A percentile compares a stretch with the other conserved stretches of the same genome.
These are phyloP conservation scores for Dicyrtoma fusca DNA, from an alignment of 2,888 invertebrate species.

Conservation along the genomic window DNA sequence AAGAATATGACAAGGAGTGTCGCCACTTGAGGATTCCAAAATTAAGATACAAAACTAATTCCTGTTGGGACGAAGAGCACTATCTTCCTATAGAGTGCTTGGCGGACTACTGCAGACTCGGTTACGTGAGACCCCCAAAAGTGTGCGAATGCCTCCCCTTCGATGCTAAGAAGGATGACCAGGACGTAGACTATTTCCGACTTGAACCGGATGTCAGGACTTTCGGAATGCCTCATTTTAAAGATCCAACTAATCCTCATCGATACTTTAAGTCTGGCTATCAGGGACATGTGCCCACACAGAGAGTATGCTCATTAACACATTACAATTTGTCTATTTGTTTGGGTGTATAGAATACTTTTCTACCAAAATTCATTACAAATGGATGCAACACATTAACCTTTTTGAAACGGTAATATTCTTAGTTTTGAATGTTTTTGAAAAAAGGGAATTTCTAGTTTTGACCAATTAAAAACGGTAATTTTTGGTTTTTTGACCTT, in stretches of 20 bases:
- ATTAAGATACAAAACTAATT: slow-evolving; percentile 46
- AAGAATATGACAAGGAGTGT: slow-evolving; percentile 45
- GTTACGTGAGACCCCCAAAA: slow-evolving; percentile 47
- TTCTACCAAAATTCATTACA: no score
- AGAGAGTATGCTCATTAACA: slow-evolving; percentile 45
- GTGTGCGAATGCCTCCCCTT: slow-evolving; percentile 53
- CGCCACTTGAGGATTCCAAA: slow-evolving; percentile 52
- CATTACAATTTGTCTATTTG: no score
- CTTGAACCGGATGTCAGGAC: slow-evolving; percentile 45
- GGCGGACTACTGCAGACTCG: slow-evolving; percentile 44
- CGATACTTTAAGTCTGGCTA: slow-evolving; percentile 51
- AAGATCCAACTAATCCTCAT: slow-evolving; percentile 50
- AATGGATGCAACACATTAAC: no score
- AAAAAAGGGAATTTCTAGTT: no score
- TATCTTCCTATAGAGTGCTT: slow-evolving; percentile 50
- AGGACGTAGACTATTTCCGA: slow-evolving; percentile 46
- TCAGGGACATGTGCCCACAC: slow-evolving; percentile 52
- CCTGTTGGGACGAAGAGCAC: slow-evolving; percentile 53
- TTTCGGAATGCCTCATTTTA: slow-evolving; percentile 50
- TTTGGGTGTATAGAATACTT: no score
- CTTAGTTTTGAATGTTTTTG: no score
- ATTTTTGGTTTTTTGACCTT: no score
- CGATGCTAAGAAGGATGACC: slow-evolving; percentile 46
- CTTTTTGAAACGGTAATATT: no score
- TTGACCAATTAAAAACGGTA: no score